phyloP scores from a whole-genome alignment of 1,140 invertebrate species.

The Samia ricini region DNA sequence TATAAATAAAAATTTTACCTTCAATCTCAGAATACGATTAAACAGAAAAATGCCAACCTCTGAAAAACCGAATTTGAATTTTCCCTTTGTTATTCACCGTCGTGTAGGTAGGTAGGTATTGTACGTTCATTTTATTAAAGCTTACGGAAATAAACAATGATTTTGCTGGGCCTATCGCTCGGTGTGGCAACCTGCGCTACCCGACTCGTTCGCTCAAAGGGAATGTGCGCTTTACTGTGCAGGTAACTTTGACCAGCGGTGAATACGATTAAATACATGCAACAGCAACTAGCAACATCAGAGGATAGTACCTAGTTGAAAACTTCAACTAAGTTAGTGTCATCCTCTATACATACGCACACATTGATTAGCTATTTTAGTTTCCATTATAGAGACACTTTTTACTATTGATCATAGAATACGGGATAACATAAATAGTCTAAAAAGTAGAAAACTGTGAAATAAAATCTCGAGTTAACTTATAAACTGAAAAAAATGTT shows the following conservation, averaged over 20 bases:
- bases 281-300: neutral
- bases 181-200: slow-evolving; percentile 4
- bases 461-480: no score
- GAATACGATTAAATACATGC: slow-evolving; percentile 8
- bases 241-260: slow-evolving; percentile 13
- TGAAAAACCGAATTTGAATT: slow-evolving; percentile 50
- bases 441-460: no score
- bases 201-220: neutral
- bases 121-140: slow-evolving; percentile 61
- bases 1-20: neutral
- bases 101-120: slow-evolving; percentile 36
- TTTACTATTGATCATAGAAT: neutral
- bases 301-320: neutral
- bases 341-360: neutral
- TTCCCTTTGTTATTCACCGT: slow-evolving; percentile 45
- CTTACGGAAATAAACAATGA: slow-evolving; percentile 57
- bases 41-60: slow-evolving; percentile 40
- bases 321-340: neutral
- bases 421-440: no score
- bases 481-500: no score
- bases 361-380: neutral
- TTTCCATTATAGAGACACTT: no score
- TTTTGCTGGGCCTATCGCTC: slow-evolving; percentile 7
- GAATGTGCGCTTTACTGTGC: slow-evolving; percentile 6
- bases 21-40: slow-evolving; percentile 4